phyloP scores from a whole-genome alignment of 2,113 vertebrate species.

The Nibea albiflora region DNA sequence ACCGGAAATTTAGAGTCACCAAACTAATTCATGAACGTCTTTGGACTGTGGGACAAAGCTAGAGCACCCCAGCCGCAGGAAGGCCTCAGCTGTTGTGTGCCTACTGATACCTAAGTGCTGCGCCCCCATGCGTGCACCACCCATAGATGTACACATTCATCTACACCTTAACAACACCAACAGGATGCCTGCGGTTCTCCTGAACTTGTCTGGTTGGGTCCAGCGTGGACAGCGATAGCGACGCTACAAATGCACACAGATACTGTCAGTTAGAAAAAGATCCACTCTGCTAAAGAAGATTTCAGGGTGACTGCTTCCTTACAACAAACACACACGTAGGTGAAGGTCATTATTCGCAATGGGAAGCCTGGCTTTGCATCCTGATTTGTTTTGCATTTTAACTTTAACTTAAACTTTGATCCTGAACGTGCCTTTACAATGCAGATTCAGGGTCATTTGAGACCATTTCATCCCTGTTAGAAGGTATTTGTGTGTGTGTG shows the following conservation, averaged over 20 bases:
- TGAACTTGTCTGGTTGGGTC: background rate
- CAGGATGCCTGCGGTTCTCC: no score
- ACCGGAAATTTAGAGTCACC: no score
- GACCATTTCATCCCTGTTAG: background rate
- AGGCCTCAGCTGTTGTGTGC: no score
- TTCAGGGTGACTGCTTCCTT: background rate
- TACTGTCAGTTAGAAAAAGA: background rate
- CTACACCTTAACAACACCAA: no score
- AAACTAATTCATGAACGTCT: no score
- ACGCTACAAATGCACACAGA: background rate
- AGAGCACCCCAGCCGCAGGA: no score
- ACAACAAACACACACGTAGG: no score
- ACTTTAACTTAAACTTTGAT: background rate
- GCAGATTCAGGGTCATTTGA: background rate
- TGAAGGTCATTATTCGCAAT: background rate
- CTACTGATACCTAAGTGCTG: no score
- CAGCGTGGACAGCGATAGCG: background rate
- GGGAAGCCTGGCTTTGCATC: background rate
- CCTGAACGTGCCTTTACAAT: background rate
- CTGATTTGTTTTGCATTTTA: background rate
- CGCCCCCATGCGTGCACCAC: no score
- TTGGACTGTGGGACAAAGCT: no score
- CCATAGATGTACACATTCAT: no score
- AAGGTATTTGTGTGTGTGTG: no score
- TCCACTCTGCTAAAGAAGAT: background rate